Conservation (phyloP, 2,797 vertebrate species). For the Psittacula derbiana region DNA sequence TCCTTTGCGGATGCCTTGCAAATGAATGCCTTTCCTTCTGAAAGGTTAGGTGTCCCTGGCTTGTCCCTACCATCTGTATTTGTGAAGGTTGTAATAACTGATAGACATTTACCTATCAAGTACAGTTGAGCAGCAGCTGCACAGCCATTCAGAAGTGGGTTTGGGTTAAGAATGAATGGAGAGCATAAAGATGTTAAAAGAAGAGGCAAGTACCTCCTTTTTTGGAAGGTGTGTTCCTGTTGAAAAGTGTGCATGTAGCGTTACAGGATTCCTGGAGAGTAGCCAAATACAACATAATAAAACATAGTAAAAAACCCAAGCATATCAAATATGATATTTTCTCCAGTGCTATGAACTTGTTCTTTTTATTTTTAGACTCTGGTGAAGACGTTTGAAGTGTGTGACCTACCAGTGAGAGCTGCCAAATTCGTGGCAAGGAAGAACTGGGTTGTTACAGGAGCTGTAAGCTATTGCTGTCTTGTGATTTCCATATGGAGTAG, state of each 20-base stretch:
- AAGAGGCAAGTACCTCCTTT: not conserved
- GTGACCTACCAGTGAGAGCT: constrained; percentile 94
- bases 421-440: constrained; percentile 97
- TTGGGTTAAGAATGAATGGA: not conserved
- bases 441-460: constrained; percentile 98
- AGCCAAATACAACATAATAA: not conserved
- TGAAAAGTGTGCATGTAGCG: not conserved
- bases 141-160: not conserved
- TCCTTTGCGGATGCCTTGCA: not conserved
- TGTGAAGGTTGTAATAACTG: not conserved
- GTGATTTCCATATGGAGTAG: not conserved
- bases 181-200: not conserved
- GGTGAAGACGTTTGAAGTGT: constrained; percentile 98
- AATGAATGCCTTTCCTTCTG: not conserved
- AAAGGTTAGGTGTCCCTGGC: not conserved
- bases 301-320: not conserved
- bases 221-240: not conserved
- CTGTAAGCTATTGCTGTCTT: constrained; percentile 79
- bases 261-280: not conserved
- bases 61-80: not conserved
- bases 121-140: not conserved
- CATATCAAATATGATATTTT: not conserved
- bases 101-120: not conserved
- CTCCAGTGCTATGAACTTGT: not conserved
- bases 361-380: constrained; percentile 83